phyloP scores from a whole-genome alignment of 2,797 vertebrate genomes.

The Malacoraja senta region DNA sequence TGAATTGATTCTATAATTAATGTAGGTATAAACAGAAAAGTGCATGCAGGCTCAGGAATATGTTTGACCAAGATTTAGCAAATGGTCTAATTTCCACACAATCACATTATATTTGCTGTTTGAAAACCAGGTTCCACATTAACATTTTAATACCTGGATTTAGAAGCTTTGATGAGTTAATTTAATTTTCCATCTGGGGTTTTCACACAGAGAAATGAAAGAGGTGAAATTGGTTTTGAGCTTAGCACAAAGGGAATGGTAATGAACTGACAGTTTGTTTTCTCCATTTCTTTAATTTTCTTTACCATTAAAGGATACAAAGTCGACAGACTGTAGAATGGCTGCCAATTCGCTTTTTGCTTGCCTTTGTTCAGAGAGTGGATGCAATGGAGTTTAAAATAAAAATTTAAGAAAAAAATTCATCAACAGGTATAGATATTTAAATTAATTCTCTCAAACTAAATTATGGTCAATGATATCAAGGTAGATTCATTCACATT shows the following conservation, averaged over 20 bases:
- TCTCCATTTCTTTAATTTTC: neutral
- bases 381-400: neutral
- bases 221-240: neutral
- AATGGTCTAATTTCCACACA: neutral
- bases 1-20: neutral
- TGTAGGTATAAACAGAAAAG: neutral
- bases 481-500: neutral
- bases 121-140: neutral
- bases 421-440: neutral
- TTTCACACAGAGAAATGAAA: neutral
- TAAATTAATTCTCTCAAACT: neutral
- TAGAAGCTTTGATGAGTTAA: neutral
- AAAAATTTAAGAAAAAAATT: neutral
- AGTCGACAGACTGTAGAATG: neutral
- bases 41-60: neutral
- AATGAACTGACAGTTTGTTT: neutral
- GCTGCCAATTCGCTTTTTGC: neutral
- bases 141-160: neutral
- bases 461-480: neutral
- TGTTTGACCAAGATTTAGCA: neutral
- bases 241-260: too few relatives aligned
- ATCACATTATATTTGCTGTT: neutral
- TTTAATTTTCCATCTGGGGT: neutral
- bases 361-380: neutral
- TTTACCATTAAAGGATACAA: neutral